Evolutionary conservation across 2,113 vertebrate genomes (phyloP), one percentile per base, ranked within the genome.

Genomic region (Hypomesus transpacificus): DNA sequence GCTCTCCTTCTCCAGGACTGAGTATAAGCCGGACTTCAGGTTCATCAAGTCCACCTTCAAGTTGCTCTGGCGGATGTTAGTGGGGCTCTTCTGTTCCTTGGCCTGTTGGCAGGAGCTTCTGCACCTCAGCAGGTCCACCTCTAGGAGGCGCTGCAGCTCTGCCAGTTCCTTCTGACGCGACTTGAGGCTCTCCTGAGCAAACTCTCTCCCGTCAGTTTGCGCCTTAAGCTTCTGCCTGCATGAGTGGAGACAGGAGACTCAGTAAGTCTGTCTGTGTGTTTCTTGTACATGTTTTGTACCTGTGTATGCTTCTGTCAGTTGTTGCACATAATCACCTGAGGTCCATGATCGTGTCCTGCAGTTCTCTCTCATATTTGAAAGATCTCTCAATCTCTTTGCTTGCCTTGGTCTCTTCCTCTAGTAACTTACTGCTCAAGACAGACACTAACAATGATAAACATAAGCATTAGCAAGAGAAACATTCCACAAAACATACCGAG

Each of bases 301-400:
- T 9, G 39, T 11, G 9, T 46, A 9, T 46, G 7, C 11, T 46
- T 46, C 39, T 46, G 39, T 46, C 1, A 9, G 39, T 46, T 46
- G 39, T 46, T 46, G 39, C 39, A 46, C 9, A 11, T 46, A 17
- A 56, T 68, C 34, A 68, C 66, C 66, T 68, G 52, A 68, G 66
- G 52, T 31, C 17, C 22, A 28, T 68, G 66, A 56, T 21, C 14
- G 52, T 68, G 52, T 68, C 52, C 56, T 68, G 66, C 52, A 68
- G 51, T 18, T 68, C 66, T 68, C 56, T 68, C 52, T 68, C 51
- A 56, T 68, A 68, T 2, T n/a, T 18, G 18, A 24, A 18, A 53
- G 66, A 46, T 56, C 24, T 68, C 11, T 68, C 52, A 18, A 54
- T 22, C 22, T 68, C 52, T 26, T 68, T 68, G 24, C 34, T 31